Conservation (phyloP, 2,888 invertebrate species). For the Volucella zonaria region DNA sequence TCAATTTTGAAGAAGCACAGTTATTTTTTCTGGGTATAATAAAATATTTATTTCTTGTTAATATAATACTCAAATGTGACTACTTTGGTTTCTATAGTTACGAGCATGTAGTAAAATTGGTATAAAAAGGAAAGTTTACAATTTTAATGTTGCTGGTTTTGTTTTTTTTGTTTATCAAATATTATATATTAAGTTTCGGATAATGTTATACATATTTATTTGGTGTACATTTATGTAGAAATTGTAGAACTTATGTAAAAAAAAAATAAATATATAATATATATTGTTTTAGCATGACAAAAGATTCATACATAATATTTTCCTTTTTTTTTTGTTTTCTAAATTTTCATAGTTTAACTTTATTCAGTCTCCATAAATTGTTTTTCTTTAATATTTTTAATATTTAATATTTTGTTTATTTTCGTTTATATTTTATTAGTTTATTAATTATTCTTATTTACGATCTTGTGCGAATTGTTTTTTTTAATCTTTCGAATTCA, state of each 20-base stretch:
- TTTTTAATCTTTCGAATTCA: neutral
- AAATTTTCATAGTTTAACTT: conserved; percentile 69
- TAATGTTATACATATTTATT: neutral
- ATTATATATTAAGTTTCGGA: neutral
- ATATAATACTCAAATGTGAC: neutral
- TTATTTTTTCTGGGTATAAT: neutral
- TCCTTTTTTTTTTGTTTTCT: conserved; percentile 28
- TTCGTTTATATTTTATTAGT: conserved; percentile 34
- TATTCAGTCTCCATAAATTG: conserved; percentile 68
- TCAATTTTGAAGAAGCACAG: conserved; percentile 8
- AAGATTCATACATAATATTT: neutral
- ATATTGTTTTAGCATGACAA: conserved; percentile 23
- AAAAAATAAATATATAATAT: conserved; percentile 2
- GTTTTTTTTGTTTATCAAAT: neutral
- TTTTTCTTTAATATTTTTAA: conserved; percentile 18
- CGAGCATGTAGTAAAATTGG: neutral
- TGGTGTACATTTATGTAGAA: conserved; percentile 29
- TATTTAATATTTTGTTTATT: conserved; percentile 33
- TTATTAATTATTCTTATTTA: conserved; percentile 16
- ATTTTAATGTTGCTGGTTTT: neutral
- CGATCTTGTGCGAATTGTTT: conserved; percentile 42
- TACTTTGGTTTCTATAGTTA: neutral
- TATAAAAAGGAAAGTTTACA: conserved; percentile 24
- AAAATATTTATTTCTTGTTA: neutral
- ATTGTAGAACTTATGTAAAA: conserved; percentile 11